These are phyloP conservation scores for Caranx melampygus DNA, from an alignment of 2,113 vertebrate species.

Conservation along the genomic window DNA sequence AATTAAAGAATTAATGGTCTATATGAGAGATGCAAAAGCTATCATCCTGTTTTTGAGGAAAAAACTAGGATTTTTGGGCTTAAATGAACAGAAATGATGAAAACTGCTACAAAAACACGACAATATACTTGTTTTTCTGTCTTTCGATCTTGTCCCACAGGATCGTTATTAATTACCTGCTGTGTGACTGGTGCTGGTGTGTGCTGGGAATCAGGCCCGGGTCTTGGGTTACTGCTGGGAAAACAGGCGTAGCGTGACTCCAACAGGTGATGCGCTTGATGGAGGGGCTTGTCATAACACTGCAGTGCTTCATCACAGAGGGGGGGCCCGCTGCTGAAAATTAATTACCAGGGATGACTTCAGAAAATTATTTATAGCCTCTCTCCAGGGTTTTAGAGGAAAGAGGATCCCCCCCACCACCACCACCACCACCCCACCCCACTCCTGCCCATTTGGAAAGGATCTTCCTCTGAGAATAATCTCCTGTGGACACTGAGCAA, in stretches of 20 bases:
- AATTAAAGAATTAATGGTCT: too few species aligned
- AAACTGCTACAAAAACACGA: not conserved
- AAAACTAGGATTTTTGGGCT: not conserved
- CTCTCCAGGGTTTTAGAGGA: slow-evolving; percentile 42
- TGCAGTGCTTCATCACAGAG: slow-evolving; percentile 38
- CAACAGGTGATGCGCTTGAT: slow-evolving; percentile 78
- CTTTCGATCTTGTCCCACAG: not conserved
- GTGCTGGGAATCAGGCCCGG: slow-evolving; percentile 29
- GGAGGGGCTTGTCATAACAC: slow-evolving; percentile 73
- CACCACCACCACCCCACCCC: too few species aligned
- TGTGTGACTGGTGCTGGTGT: slow-evolving; percentile 38
- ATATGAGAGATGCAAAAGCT: too few species aligned
- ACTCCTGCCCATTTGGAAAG: not conserved
- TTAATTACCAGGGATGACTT: slow-evolving; percentile 79
- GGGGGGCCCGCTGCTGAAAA: slow-evolving; percentile 65
- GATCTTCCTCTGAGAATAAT: slow-evolving; percentile 40
- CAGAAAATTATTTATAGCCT: slow-evolving; percentile 78
- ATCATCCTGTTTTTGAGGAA: not conserved
- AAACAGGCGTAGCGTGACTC: slow-evolving; percentile 64
- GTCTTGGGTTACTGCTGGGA: slow-evolving; percentile 74
- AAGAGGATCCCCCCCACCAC: slow-evolving; percentile 50
- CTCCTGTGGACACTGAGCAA: slow-evolving; percentile 16
- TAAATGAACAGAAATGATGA: not conserved
- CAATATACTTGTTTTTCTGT: too few species aligned
- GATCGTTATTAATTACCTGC: slow-evolving; percentile 49